Percentiles rank a stretch among this genome's conserved stretches.
Conservation (phyloP, 2,113 vertebrate species). For the Semicossyphus pulcher region DNA sequence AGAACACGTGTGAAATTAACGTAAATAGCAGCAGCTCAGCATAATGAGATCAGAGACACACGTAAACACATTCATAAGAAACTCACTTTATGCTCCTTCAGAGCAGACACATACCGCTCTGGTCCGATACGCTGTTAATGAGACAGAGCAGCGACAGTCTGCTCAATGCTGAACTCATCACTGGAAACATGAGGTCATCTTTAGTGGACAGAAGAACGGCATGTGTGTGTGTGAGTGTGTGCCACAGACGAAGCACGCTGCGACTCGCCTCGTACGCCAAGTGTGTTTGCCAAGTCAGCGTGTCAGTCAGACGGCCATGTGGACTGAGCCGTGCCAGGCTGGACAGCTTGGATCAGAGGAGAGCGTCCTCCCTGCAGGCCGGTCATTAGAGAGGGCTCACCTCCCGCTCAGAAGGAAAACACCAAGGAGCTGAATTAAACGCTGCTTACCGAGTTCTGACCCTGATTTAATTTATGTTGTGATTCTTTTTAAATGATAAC, state of each 20-base stretch:
- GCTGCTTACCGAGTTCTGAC: background rate
- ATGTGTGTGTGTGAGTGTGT: background rate
- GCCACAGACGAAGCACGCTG: constrained; percentile 32
- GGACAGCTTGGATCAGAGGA: constrained; percentile 47
- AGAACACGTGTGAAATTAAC: too few relatives aligned
- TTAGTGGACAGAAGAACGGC: background rate
- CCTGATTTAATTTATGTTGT: background rate
- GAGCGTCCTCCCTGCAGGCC: too few relatives aligned
- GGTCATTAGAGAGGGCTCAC: constrained; percentile 16
- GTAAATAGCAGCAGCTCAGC: too few relatives aligned
- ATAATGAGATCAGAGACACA: too few relatives aligned
- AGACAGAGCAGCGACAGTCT: background rate
- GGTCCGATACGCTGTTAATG: too few relatives aligned
- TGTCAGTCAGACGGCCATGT: constrained; percentile 46
- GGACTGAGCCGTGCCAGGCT: constrained; percentile 29
- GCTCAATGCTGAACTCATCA: background rate
- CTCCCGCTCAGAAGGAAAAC: background rate
- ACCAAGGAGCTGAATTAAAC: too few relatives aligned
- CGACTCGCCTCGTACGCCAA: constrained; percentile 53
- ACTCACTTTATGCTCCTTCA: too few relatives aligned
- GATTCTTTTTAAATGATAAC: background rate
- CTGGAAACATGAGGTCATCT: constrained; percentile 49
- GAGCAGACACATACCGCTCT: too few relatives aligned
- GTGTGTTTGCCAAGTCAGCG: constrained; percentile 50
- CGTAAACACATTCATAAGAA: too few relatives aligned